A percentile compares a stretch with the other conserved stretches of the same genome.
These are phyloP conservation scores for Cabera pusaria DNA, from an alignment of 2,888 invertebrate species.

Conservation along the genomic window DNA sequence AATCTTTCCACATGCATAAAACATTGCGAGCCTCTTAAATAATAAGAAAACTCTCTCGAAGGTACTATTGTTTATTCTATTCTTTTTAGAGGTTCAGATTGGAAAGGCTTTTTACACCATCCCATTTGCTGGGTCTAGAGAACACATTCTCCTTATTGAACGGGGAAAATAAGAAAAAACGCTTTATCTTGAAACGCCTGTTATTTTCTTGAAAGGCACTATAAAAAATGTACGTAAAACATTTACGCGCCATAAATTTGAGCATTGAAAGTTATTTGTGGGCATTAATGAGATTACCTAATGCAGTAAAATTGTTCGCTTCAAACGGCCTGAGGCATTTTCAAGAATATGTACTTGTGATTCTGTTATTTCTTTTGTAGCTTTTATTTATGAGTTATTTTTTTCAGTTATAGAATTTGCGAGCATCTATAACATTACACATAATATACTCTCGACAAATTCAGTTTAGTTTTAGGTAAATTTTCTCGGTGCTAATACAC, in stretches of 20 bases:
- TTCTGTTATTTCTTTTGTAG: no score
- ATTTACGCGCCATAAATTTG: constrained; percentile 70
- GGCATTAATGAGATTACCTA: constrained; percentile 63
- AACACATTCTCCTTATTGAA: constrained; percentile 65
- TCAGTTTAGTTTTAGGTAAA: no score
- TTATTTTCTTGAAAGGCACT: constrained; percentile 75
- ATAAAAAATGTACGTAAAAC: constrained; percentile 70
- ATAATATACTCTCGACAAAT: no score
- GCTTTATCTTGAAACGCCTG: constrained; percentile 70
- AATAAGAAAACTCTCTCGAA: constrained; percentile 72
- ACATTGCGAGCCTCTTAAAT: constrained; percentile 74
- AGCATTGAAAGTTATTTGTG: constrained; percentile 65
- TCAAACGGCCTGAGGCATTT: constrained; percentile 10
- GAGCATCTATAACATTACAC: no score
- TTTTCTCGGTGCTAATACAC: no score
- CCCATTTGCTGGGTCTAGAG: constrained; percentile 63
- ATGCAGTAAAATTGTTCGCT: constrained; percentile 37
- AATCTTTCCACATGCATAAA: constrained; percentile 75
- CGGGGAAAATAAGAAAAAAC: constrained; percentile 53
- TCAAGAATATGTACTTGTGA: no score
- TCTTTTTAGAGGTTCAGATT: constrained; percentile 74
- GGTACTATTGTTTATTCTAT: constrained; percentile 74
- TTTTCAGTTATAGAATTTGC: no score
- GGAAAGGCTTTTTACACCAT: constrained; percentile 75
- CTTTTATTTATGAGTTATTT: no score